These are phyloP conservation scores for Onychostruthus taczanowskii DNA, from an alignment of 2,113 vertebrate genomes.

Conservation along the genomic window DNA sequence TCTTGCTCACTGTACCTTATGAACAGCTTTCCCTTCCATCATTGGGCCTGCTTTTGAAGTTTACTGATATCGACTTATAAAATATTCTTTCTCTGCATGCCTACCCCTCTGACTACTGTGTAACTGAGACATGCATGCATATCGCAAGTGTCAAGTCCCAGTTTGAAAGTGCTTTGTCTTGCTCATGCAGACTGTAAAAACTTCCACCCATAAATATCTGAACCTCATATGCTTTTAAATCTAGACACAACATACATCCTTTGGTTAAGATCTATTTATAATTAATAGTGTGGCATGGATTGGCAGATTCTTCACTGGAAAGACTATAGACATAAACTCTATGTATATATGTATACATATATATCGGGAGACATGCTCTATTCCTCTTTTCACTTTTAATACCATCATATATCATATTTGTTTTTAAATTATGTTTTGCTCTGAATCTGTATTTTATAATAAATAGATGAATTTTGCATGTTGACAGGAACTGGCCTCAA, in stretches of 20 bases:
- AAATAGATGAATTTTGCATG: neutral
- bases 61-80: constrained; percentile 62
- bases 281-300: constrained; percentile 26
- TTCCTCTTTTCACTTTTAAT: constrained; percentile 39
- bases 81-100: constrained; percentile 62
- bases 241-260: constrained; percentile 42
- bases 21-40: constrained; percentile 53
- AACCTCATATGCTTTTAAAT: constrained; percentile 53
- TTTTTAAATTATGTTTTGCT: constrained; percentile 18
- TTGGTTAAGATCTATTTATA: constrained; percentile 53
- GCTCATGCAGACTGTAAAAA: constrained; percentile 32
- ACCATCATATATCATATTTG: neutral
- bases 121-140: constrained; percentile 52
- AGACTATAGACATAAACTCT: neutral
- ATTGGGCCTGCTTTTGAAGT: constrained; percentile 59
- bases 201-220: constrained; percentile 58
- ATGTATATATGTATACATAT: neutral
- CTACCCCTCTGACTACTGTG: constrained; percentile 21
- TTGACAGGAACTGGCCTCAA: neutral
- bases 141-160: constrained; percentile 25
- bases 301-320: constrained; percentile 24
- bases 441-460: constrained; percentile 20
- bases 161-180: constrained; percentile 50
- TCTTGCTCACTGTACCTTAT: constrained; percentile 65
- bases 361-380: neutral